Base-by-base conservation (phyloP, 2,797 vertebrate genomes). In the Mallotus villosus region DNA sequence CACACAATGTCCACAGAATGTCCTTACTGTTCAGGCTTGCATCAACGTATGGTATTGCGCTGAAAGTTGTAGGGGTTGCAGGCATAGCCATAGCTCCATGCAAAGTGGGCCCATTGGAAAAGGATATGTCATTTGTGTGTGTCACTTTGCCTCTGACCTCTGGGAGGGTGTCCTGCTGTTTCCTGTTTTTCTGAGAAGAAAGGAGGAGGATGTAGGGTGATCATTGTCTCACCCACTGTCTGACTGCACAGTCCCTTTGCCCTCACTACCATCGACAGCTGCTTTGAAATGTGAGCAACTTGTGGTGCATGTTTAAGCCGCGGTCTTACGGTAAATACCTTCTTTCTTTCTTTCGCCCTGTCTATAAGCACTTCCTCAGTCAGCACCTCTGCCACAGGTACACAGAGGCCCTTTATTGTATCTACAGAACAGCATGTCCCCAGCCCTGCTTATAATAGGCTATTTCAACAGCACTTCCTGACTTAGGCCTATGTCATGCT, bases 161-260 rank as follows among this genome's bases (percentile, higher is more conserved):
- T 46, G 41, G 41, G 41, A 75, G 79, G 78, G 34, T 79, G 80
- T 83, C 78, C 81, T 85, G 81, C 81, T 80, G 68, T 80, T 86
- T 91, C 87, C 90, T 89, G 88, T 90, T 89, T 89, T 91, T 72
- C 49, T 70, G 29, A 14, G 22, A 7, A n/a, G 46, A 25, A 25
- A 24, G 27, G 22, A 12, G 34, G 14, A 25, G 4, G 55, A 12
- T 4, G 14, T 25, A 19, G 21, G 57, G 41, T 25, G 86, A 73
- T 72, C 71, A 6, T 17, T 68, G 64, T 67, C 16, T 77, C 72
- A 46, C 41, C 41, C 9, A 3, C 32, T 6, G 32, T 34, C 32
- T 34, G 1, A 8, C 32, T 34, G 32, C 32, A 34, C 32, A 34
- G 8, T 8, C 32, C 32, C 32, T 34, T 8, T 46, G 41, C 41